These are phyloP conservation scores for Crocallis elinguaria DNA, from an alignment of 2,888 invertebrate species.

Conservation along the genomic window DNA sequence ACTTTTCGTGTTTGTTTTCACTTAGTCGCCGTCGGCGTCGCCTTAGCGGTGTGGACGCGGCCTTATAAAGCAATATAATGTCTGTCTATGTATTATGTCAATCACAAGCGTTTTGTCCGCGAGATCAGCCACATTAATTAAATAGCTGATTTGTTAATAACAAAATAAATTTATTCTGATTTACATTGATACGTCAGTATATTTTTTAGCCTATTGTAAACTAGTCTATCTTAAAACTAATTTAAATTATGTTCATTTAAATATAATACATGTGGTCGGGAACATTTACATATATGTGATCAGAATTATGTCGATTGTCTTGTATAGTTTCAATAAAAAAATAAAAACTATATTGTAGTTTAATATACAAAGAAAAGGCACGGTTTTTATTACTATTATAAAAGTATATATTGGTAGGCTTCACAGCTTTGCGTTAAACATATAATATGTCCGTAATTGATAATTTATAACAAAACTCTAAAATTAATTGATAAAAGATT, in stretches of 20 bases:
- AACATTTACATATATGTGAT: slow-evolving; percentile 12
- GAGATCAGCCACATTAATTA: slow-evolving; percentile 10
- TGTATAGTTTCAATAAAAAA: not conserved
- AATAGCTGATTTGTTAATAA: slow-evolving; percentile 20
- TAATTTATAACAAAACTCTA: no score
- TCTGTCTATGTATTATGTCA: no score
- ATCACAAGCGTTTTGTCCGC: not conserved
- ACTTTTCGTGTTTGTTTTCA: no score
- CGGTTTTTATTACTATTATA: not conserved
- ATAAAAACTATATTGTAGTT: no score
- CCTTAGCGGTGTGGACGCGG: no score
- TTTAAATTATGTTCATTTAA: slow-evolving; percentile 14
- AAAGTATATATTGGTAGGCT: no score
- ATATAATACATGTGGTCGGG: slow-evolving; percentile 23
- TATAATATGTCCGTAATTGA: no score
- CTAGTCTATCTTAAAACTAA: slow-evolving; percentile 28
- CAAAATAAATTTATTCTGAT: slow-evolving; percentile 26
- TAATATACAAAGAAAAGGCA: slow-evolving; percentile 18
- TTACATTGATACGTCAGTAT: slow-evolving; percentile 13
- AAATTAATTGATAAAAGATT: no score
- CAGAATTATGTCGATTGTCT: slow-evolving; percentile 9
- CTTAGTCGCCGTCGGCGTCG: no score
- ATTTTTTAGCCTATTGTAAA: slow-evolving; percentile 10
- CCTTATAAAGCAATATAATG: no score
- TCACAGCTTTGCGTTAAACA: no score